phyloP scores from a whole-genome alignment of 2,797 vertebrate species.

The Avahi laniger region DNA sequence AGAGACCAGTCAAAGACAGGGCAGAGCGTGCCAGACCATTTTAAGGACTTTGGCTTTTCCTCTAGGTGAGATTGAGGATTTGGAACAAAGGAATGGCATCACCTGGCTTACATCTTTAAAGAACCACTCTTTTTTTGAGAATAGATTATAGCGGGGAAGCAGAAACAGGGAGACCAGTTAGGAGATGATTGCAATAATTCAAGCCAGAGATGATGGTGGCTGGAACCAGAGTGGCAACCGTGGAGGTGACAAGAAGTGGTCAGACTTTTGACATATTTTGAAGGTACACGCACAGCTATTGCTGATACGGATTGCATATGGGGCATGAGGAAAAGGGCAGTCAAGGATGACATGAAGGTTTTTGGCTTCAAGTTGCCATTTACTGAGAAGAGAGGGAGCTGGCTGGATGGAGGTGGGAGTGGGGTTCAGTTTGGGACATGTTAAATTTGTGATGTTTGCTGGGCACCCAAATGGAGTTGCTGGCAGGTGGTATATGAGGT shows the following conservation, averaged over 20 bases:
- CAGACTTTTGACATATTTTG: not conserved
- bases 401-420: not conserved
- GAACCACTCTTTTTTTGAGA: not conserved
- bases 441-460: not conserved
- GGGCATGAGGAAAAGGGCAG: not conserved
- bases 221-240: not conserved
- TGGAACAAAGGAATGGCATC: not conserved
- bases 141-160: not conserved
- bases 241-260: not conserved
- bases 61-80: not conserved
- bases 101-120: not conserved
- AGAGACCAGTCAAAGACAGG: too few relatives aligned
- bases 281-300: not conserved
- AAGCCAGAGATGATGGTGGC: not conserved
- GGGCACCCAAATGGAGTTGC: not conserved
- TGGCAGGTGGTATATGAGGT: not conserved
- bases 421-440: not conserved
- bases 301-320: not conserved
- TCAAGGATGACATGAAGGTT: not conserved
- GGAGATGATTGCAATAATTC: not conserved
- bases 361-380: not conserved
- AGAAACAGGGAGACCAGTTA: not conserved
- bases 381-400: not conserved
- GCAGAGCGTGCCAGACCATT: not conserved
- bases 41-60: not conserved